phyloP scores from a whole-genome alignment of 2,888 invertebrate genomes.

The Ophion ventricosus region DNA sequence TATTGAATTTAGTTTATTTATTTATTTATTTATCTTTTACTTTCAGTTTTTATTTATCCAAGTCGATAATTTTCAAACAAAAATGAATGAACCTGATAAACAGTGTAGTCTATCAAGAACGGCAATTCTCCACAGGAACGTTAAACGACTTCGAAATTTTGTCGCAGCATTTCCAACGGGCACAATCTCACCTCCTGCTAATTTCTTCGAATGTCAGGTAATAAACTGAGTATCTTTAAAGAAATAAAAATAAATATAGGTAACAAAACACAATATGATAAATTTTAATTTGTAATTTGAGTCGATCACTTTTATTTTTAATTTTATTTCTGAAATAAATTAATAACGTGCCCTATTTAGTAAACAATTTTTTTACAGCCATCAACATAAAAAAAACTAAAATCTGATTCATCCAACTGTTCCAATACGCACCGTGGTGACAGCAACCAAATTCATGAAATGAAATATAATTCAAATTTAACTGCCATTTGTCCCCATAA shows the following conservation, averaged over 20 bases:
- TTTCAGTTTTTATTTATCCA: not conserved
- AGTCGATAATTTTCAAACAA: not conserved
- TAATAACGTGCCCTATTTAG: not conserved
- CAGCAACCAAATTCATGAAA: not conserved
- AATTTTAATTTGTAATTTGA: not conserved
- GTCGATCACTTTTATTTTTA: not conserved
- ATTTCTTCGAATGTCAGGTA: not conserved
- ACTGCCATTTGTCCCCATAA: not conserved
- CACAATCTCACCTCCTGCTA: slow-evolving; percentile 3
- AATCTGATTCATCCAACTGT: not conserved
- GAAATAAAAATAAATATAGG: not conserved
- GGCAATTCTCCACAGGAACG: not conserved
- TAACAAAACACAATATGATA: not conserved
- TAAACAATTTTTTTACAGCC: not conserved
- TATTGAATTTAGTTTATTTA: not conserved
- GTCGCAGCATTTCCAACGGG: not conserved
- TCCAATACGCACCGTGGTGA: not conserved
- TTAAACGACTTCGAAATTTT: not conserved
- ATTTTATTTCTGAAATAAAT: not conserved
- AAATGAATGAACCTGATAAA: not conserved
- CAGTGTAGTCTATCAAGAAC: not conserved
- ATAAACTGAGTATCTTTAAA: not conserved
- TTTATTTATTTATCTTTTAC: slow-evolving; percentile 1
- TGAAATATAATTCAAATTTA: not conserved
- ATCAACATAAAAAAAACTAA: not conserved